Percentiles rank a stretch among this genome's conserved stretches.
These are phyloP conservation scores for Boloria euphrosyne DNA, from an alignment of 2,888 invertebrate species.

Conservation along the genomic window DNA sequence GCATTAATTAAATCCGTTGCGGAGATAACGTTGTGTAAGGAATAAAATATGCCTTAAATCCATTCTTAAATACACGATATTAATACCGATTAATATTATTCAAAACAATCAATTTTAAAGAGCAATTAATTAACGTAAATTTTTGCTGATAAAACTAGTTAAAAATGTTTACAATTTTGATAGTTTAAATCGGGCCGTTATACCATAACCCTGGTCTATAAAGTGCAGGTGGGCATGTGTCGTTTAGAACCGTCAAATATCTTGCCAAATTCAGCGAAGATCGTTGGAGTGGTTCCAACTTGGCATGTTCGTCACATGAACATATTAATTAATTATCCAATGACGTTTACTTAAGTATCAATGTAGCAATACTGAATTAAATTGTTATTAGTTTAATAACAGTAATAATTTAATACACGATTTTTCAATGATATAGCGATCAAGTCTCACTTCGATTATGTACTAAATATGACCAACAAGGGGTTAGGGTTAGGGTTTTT, in stretches of 20 bases:
- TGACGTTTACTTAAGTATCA: constrained; percentile 41
- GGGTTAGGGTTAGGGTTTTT: too few species aligned
- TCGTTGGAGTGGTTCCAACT: constrained; percentile 72
- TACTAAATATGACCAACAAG: too few species aligned
- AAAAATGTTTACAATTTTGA: constrained; percentile 11
- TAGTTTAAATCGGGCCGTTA: constrained; percentile 32
- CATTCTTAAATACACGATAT: too few species aligned
- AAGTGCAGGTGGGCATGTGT: constrained; percentile 54
- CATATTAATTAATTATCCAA: constrained; percentile 64
- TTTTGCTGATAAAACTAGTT: constrained; percentile 11
- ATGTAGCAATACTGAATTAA: constrained; percentile 21
- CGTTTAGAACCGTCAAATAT: constrained; percentile 66
- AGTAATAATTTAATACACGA: too few species aligned
- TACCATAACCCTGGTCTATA: constrained; percentile 25
- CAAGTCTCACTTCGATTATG: too few species aligned
- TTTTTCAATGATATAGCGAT: too few species aligned
- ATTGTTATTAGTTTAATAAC: too few species aligned
- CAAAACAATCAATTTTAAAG: background rate
- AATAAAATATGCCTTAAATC: too few species aligned
- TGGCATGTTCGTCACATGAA: constrained; percentile 67
- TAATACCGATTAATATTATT: background rate
- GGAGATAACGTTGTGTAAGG: too few species aligned
- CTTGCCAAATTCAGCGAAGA: constrained; percentile 74
- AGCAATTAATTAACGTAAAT: too few species aligned
- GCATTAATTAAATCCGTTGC: too few species aligned